Conservation (phyloP, 2,797 vertebrate species). For the Oryzias sinensis region DNA sequence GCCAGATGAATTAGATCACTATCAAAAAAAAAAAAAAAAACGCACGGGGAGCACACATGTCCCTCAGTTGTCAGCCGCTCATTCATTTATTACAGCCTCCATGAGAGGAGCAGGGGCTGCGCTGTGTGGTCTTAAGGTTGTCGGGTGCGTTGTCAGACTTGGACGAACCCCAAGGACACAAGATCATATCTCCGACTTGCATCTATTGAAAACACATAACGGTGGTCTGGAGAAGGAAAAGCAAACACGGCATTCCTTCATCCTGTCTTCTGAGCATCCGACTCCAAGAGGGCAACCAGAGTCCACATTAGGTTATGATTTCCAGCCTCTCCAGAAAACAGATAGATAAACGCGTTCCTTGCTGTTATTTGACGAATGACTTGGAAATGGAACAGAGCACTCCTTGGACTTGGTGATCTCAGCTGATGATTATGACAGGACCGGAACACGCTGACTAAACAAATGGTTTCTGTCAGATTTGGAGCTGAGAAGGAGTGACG, state of each 20-base stretch:
- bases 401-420: conserved; percentile 3
- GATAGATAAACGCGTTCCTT: conserved; percentile 22
- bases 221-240: conserved; percentile 57
- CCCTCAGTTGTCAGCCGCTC: conserved; percentile 82
- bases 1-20: conserved; percentile 85
- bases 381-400: conserved; percentile 25
- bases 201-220: conserved; percentile 61
- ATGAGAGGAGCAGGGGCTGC: conserved; percentile 52
- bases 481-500: conserved; percentile 63
- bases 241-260: conserved; percentile 62
- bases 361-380: conserved; percentile 36
- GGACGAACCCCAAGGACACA: conserved; percentile 57
- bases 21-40: conserved; percentile 79
- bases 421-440: conserved; percentile 41
- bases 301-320: conserved; percentile 36
- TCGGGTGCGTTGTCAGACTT: conserved; percentile 61
- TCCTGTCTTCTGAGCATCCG: conserved; percentile 19
- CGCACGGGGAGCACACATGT: conserved; percentile 75
- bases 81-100: conserved; percentile 78
- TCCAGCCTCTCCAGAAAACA: conserved; percentile 24
- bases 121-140: conserved; percentile 54
- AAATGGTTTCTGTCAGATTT: conserved; percentile 45
- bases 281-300: conserved; percentile 15
- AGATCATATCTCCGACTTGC: conserved; percentile 52
- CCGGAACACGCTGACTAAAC: conserved; percentile 31